Evolutionary conservation across 2,888 invertebrate species (phyloP).

Genomic region (Herminia tarsipennalis): DNA sequence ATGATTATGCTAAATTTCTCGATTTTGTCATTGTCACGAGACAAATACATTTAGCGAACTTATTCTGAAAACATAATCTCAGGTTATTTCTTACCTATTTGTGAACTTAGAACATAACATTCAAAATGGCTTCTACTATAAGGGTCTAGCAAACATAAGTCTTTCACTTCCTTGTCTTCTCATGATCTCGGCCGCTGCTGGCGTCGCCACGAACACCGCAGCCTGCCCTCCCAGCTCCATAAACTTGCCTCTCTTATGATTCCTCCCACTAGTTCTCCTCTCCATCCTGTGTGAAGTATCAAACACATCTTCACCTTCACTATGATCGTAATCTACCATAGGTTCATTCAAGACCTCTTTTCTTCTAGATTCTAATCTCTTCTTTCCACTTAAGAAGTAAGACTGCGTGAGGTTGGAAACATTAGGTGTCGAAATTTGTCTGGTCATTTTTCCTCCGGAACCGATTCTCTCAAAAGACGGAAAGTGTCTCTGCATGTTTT

Average conservation of each 20-base stretch:
- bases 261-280: conserved; percentile 61
- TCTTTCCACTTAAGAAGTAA: conserved; percentile 65
- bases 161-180: conserved; percentile 77
- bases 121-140: conserved; percentile 45
- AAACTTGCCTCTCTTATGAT: conserved; percentile 67
- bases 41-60: too few relatives aligned
- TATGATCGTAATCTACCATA: conserved; percentile 79
- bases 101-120: too few relatives aligned
- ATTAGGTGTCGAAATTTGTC: conserved; percentile 74
- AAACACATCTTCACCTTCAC: conserved; percentile 78
- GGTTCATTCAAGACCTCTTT: conserved; percentile 75
- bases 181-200: conserved; percentile 77
- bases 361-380: conserved; percentile 64
- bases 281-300: conserved; percentile 66
- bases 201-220: conserved; percentile 75
- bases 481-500: conserved; percentile 73
- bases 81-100: not conserved
- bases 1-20: too few relatives aligned
- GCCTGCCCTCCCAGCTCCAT: conserved; percentile 74
- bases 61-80: not conserved
- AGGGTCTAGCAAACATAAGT: conserved; percentile 74
- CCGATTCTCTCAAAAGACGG: conserved; percentile 67
- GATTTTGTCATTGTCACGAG: too few relatives aligned
- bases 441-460: conserved; percentile 57
- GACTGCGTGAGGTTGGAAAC: conserved; percentile 65